These are phyloP conservation scores for Acipenser oxyrinchus DNA, from an alignment of 2,797 vertebrate genomes.

Conservation along the genomic window DNA sequence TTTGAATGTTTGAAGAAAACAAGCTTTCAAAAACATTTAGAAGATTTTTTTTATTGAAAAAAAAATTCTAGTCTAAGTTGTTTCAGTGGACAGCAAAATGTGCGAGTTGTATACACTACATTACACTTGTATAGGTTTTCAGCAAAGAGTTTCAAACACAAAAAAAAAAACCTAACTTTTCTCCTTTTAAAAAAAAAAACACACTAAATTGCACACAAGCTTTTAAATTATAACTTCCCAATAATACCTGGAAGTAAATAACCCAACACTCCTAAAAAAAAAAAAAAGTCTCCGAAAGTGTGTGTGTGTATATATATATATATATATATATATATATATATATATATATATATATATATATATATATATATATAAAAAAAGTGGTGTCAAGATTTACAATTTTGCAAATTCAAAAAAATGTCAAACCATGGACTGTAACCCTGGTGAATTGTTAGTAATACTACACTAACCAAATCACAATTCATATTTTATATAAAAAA, in stretches of 20 bases:
- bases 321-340: slow-evolving; percentile 19
- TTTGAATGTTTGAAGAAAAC: too few relatives aligned
- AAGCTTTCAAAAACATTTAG: too few relatives aligned
- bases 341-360: slow-evolving; percentile 18
- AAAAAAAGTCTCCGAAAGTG: slow-evolving; percentile 23
- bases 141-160: too few relatives aligned
- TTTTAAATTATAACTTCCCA: slow-evolving; percentile 13
- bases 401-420: slow-evolving; percentile 9
- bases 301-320: slow-evolving; percentile 20
- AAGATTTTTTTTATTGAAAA: too few relatives aligned
- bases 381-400: slow-evolving; percentile 18
- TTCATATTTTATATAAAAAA: neutral
- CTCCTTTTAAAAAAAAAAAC: too few relatives aligned
- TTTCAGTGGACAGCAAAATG: too few relatives aligned
- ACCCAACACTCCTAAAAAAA: slow-evolving; percentile 8
- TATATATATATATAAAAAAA: slow-evolving; percentile 14
- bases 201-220: too few relatives aligned
- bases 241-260: slow-evolving; percentile 11
- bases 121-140: too few relatives aligned
- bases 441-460: slow-evolving; percentile 20
- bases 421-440: slow-evolving; percentile 11
- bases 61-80: too few relatives aligned
- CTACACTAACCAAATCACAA: slow-evolving; percentile 8
- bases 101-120: too few relatives aligned
- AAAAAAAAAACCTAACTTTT: too few relatives aligned